A percentile compares a stretch with the other conserved stretches of the same genome.
Evolutionary conservation across 1,140 invertebrate species (phyloP).

Genomic region (Sycophila sp.): DNA sequence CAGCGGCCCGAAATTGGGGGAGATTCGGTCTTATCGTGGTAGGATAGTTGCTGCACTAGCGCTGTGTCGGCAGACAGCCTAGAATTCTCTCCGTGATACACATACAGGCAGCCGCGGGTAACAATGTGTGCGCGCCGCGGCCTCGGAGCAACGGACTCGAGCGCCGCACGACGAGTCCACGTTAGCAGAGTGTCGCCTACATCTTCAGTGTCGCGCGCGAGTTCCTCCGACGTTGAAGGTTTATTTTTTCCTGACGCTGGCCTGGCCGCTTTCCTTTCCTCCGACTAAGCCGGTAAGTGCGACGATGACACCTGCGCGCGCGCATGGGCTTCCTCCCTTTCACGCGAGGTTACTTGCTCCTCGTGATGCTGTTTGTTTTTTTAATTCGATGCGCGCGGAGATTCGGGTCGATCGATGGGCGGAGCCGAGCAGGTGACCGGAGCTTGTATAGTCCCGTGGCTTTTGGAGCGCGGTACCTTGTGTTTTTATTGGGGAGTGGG

Average conservation of each 20-base stretch:
- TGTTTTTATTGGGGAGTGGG: too few relatives aligned
- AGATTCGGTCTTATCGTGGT: too few relatives aligned
- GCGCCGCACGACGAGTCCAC: background rate
- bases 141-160: background rate
- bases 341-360: background rate
- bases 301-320: background rate
- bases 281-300: background rate
- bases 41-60: too few relatives aligned
- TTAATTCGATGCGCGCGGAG: background rate
- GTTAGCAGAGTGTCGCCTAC: background rate
- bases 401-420: background rate
- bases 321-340: background rate
- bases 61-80: too few relatives aligned
- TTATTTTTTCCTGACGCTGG: too few relatives aligned
- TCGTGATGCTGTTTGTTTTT: background rate
- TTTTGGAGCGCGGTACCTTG: too few relatives aligned
- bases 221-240: background rate
- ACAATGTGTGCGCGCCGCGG: too few relatives aligned
- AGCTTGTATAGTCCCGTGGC: background rate
- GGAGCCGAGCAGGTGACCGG: background rate
- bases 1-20: too few relatives aligned
- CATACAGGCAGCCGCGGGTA: too few relatives aligned
- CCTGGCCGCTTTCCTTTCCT: conserved; percentile 1
- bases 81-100: too few relatives aligned
- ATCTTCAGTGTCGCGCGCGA: background rate